Base-by-base conservation (phyloP, 2,888 invertebrate species). In the Proisotoma minuta region DNA sequence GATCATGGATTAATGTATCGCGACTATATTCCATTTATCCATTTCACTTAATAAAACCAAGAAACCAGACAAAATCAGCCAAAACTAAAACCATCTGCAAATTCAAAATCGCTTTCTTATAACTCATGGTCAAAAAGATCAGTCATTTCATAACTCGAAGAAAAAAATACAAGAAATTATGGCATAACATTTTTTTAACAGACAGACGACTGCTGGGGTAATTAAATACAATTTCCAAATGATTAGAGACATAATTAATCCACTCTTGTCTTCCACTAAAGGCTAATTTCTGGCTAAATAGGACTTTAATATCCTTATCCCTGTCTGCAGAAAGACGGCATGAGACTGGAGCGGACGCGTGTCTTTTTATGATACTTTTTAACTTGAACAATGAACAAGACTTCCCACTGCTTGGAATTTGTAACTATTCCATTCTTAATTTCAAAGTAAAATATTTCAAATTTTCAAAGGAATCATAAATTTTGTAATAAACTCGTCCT, bases 1-100 rank as follows among this genome's bases (percentile, higher is more conserved):
- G 62, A 18, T 3, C 18, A 34, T 39, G 49, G 60, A 60, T 60
- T 27, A 65, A 65, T 62, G 59, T 59, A 59, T 62, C 57, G 65
- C 22, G 26, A 22, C 49, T 4, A 49, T 5, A 43, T 5, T n/a
- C 43, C 15, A 43, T 43, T 43, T 20, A 43, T 12, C 18, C 43
- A n/a, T 43, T 43, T 20, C 18, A 43, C 10, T 20, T 18, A 43
- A 43, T 43, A 43, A 43, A 43, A 43, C 43, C 43, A n/a, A 5
- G 20, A 43, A 43, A 43, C 43, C 43, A 20, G 43, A 43, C 20
- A 15, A 43, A 43, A 43, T 43, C 18, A 43, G 43, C 15, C 34
- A 8, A 34, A n/a, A 43, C 43, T 12, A 43, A n/a, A 43, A 18
- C 5, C 43, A 43, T 18, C n/a, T 43, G 5, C 43, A 34, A 43